phyloP scores from a whole-genome alignment of 37 sponge, comb jelly and placozoan species.

The Beroe ovata region DNA sequence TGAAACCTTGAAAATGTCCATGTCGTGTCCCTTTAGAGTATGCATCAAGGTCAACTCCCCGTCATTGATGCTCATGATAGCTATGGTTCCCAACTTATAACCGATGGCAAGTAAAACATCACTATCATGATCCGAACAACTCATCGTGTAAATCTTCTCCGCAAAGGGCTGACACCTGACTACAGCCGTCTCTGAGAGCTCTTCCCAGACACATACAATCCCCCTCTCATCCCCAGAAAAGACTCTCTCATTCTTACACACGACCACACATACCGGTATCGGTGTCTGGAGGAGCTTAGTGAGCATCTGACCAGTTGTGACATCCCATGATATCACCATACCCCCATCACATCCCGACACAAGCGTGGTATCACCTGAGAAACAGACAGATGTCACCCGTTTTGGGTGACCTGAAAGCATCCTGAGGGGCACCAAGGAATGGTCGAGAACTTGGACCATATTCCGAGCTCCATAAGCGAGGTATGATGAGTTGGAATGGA shows the following conservation, averaged over 20 bases:
- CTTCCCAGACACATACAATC: constrained; percentile 44
- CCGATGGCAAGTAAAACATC: not conserved
- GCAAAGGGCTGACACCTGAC: constrained; percentile 16
- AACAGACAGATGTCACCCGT: constrained; percentile 24
- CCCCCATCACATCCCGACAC: constrained; percentile 66
- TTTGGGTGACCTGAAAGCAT: constrained; percentile 40
- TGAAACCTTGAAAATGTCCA: constrained; percentile 40
- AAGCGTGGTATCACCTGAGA: not conserved
- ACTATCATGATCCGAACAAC: constrained; percentile 16
- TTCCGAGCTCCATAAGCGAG: constrained; percentile 58
- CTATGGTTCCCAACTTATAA: constrained; percentile 21
- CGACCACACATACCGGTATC: not conserved
- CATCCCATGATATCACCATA: constrained; percentile 19
- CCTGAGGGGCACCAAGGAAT: constrained; percentile 14
- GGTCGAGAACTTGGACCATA: constrained; percentile 29
- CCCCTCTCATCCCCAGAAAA: constrained; percentile 51
- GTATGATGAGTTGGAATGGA: not conserved
- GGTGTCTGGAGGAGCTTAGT: not conserved
- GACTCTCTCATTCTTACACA: not conserved
- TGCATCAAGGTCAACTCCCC: not conserved
- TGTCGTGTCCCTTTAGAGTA: constrained; percentile 55
- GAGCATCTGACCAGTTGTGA: not conserved
- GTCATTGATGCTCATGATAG: constrained; percentile 10
- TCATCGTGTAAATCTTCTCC: constrained; percentile 37
- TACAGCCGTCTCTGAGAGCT: not conserved